Evolutionary conservation across 2,888 invertebrate genomes (phyloP), one percentile per base, ranked within the genome.

Genomic region (Drosophila koepferae): DNA sequence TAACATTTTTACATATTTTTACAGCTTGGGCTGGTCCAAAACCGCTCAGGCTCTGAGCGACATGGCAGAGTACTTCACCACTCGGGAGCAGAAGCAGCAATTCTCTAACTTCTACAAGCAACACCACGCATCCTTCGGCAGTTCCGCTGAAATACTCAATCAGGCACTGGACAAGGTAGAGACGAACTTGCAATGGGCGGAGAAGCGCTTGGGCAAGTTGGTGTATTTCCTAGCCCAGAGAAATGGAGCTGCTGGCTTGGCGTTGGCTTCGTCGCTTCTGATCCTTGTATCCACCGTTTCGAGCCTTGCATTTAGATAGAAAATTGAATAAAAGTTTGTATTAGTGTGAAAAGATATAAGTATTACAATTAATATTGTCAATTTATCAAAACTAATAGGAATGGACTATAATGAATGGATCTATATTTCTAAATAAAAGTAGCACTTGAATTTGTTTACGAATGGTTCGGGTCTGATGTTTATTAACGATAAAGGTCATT

Each of bases 131-230:
- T 49, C 68, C 2, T 91, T 92, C 20, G 92, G 91, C 6, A 38
- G 40, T 8, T 82, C 84, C 0, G 62, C 66, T 0, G 34, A 38
- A 0, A 81, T 65, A 12, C 79, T 92, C 1, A 64, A 71, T 1
- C 72, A 63, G 12, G 91, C 92, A 0, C 63, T 90, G n/a, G 53
- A 38, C 20, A 87, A 56, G 9, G 89, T 92, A 0, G 77, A 87
- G n/a, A 51, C 55, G 2, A 93, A 93, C 70, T 48, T 92, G 1
- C 61, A 81, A 38, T 93, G 93, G 93, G 80, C 91, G 1, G 79
- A 82, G 10, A 67, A 64, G 3, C 75, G 86, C 56, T 68, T 92
- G 46, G 69, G 48, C 10, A 64, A 56, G 0, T 72, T 92, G 16
- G 70, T 78, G 1, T n/a, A 58, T 8, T 92, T 81, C 61, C 72